These are phyloP conservation scores for Yponomeuta sedellus DNA, from an alignment of 2,888 invertebrate genomes.

Conservation along the genomic window DNA sequence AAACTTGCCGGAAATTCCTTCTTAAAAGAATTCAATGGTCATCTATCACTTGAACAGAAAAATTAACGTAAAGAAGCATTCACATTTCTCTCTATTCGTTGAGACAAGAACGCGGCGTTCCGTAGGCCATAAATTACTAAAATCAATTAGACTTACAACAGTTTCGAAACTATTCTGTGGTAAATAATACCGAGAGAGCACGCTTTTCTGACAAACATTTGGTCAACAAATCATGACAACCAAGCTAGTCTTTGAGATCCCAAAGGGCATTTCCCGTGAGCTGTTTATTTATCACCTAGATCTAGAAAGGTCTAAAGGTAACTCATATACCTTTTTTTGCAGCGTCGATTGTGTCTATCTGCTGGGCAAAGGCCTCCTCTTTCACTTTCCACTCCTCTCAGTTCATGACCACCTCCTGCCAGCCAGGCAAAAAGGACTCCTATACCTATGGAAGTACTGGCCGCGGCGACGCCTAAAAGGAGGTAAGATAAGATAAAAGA, in stretches of 20 bases:
- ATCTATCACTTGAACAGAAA: not conserved
- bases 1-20: not conserved
- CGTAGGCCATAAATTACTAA: conserved; percentile 2
- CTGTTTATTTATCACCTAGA: not conserved
- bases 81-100: not conserved
- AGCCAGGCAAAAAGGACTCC: too few species aligned
- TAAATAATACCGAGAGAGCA: not conserved
- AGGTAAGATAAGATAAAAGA: too few species aligned
- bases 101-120: not conserved
- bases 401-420: too few species aligned
- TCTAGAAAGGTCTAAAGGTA: too few species aligned
- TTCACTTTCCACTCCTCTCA: too few species aligned
- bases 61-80: not conserved
- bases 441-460: too few species aligned
- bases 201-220: not conserved
- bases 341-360: too few species aligned
- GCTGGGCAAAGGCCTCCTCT: too few species aligned
- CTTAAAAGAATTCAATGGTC: not conserved
- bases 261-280: conserved; percentile 15
- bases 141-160: conserved; percentile 22
- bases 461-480: too few species aligned
- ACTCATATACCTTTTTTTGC: too few species aligned
- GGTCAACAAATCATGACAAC: conserved; percentile 44
- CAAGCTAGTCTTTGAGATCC: conserved; percentile 49
- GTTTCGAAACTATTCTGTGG: conserved; percentile 27